Evolutionary conservation across 2,113 vertebrate genomes (phyloP).

Genomic region (Bungarus multicinctus): DNA sequence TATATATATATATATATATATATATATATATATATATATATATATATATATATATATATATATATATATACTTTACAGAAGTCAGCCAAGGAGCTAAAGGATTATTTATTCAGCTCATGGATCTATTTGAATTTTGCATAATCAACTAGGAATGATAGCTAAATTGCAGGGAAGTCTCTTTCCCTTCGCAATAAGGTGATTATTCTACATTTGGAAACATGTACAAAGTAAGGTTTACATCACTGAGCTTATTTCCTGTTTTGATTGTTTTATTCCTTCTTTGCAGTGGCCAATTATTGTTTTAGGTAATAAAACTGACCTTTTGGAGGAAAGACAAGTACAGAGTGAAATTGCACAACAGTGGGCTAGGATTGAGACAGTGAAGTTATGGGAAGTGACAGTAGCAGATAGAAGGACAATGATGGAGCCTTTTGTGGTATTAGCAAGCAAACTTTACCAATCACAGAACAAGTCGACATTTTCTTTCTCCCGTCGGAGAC

Average conservation of each 20-base stretch:
- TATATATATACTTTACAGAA: background rate
- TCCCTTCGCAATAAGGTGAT: background rate
- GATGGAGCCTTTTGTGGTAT: conserved; percentile 87
- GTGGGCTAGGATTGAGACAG: conserved; percentile 87
- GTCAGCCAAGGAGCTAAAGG: background rate
- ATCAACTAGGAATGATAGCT: background rate
- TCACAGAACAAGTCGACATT: conserved; percentile 92
- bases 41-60: too few relatives aligned
- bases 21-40: too few relatives aligned
- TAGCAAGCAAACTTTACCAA: conserved; percentile 91
- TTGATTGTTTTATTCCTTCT: background rate
- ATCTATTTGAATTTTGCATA: background rate
- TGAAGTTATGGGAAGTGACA: conserved; percentile 94
- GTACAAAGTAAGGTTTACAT: background rate
- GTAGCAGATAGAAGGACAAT: conserved; percentile 83
- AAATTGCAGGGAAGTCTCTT: background rate
- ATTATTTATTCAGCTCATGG: background rate
- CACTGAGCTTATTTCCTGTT: background rate
- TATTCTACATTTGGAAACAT: background rate
- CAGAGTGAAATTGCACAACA: conserved; percentile 85
- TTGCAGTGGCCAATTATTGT: conserved; percentile 85
- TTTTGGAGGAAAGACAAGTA: conserved; percentile 84
- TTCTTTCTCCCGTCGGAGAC: conserved; percentile 89
- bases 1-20: too few relatives aligned
- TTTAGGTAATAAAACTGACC: conserved; percentile 90